Conservation (phyloP, 2,113 vertebrate genomes). For the Malurus alboscapulatus region DNA sequence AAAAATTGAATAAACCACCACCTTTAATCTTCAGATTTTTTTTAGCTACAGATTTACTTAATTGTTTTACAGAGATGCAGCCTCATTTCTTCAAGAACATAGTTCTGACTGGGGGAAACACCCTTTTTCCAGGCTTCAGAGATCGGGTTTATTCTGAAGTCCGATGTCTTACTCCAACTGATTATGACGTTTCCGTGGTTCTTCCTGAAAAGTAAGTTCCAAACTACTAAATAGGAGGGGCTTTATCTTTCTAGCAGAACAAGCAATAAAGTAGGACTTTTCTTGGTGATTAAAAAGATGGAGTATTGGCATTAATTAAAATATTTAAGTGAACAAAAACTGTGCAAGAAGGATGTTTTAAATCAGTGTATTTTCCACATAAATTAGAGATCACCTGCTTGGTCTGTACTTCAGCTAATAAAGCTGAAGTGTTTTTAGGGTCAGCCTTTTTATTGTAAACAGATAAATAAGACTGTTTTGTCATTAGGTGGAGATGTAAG, state of each 20-base stretch:
- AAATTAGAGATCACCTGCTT: neutral
- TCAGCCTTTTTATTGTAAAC: neutral
- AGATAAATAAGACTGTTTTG: neutral
- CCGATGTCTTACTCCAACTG: conserved; percentile 88
- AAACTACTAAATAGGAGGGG: neutral
- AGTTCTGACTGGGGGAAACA: conserved; percentile 92
- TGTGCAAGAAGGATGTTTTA: neutral
- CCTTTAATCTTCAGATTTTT: neutral
- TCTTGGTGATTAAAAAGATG: neutral
- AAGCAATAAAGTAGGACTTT: neutral
- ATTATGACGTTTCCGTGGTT: conserved; percentile 88
- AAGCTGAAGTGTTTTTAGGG: neutral
- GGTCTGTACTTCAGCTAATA: neutral
- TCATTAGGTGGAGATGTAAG: neutral
- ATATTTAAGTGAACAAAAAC: neutral
- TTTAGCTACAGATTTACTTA: neutral
- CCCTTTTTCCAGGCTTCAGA: conserved; percentile 89
- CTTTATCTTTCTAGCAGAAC: neutral
- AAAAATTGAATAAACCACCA: neutral
- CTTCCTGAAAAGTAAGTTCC: conserved; percentile 88
- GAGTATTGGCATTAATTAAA: neutral
- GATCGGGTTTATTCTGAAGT: conserved; percentile 92
- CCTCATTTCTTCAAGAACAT: conserved; percentile 98
- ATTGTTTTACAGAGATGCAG: conserved; percentile 89
- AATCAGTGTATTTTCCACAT: neutral